Evolutionary conservation across 2,888 invertebrate species (phyloP), one percentile per base, ranked within the genome.

Genomic region (Trissolcus japonicus): DNA sequence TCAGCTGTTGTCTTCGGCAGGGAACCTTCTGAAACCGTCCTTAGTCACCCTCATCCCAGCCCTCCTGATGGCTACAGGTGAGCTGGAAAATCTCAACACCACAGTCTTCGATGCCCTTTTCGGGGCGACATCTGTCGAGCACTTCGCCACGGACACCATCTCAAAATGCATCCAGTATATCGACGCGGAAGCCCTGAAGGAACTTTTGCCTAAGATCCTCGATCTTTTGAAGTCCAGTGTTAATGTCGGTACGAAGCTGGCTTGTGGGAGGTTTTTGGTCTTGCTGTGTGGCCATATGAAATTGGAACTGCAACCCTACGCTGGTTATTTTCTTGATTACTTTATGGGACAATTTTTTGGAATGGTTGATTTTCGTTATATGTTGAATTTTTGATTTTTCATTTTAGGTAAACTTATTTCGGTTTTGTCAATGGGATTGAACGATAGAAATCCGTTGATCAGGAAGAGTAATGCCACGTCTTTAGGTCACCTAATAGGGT

Each of bases 91-190:
- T 0, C 48, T 80, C 3, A 78, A 69, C 19, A 53, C 66, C 90
- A 96, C 66, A 95, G 95, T 25, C 95, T 96, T 89, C 89, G 96
- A 71, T 95, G 96, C 79, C 94, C 94, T 0, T 90, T 94, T 55
- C 88, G 90, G 92, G 4, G 92, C 92, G 0, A 94, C 94, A 80
- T 91, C 92, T 92, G 93, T 92, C 92, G 94, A 94, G 0, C 96
- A 97, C 86, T 95, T 96, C 75, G 96, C 97, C 74, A 96, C 95
- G 79, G 96, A 97, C 84, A 95, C 96, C 2, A 94, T 96, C 43
- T 93, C 94, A 51, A 94, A 95, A 91, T 93, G 93, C 81, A 90
- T 93, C 40, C 92, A 92, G 81, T 95, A 94, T 87, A 92, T 97
- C 29, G 95, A 96, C 88, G 93, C 92, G 54, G 91, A 92, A 9